phyloP scores from a whole-genome alignment of 2,888 invertebrate species.

The Acanthoscelides obtectus region DNA sequence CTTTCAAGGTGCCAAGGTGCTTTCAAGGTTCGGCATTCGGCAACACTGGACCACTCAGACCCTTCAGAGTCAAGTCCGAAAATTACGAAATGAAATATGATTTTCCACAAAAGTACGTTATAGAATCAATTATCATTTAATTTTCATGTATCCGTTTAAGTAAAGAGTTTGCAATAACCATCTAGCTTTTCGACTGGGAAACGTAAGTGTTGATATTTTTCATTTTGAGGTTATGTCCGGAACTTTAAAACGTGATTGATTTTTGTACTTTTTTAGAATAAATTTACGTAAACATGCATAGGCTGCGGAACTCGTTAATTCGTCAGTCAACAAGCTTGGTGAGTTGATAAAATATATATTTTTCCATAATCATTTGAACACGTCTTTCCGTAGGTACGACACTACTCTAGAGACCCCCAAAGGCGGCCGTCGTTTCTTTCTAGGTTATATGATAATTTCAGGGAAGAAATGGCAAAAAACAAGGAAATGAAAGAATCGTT shows the following conservation, averaged over 20 bases:
- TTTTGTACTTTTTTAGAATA: background rate
- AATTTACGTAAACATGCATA: slow-evolving; percentile 9
- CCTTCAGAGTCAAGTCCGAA: too few species aligned
- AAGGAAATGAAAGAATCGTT: slow-evolving; percentile 98
- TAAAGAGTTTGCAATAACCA: background rate
- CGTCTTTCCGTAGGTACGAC: slow-evolving; percentile 39
- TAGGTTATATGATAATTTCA: slow-evolving; percentile 85
- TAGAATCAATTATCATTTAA: background rate
- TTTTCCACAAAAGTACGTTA: background rate
- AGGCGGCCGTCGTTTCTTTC: slow-evolving; percentile 73
- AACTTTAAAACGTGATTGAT: slow-evolving; percentile 11
- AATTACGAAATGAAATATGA: background rate
- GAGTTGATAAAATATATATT: slow-evolving; percentile 5
- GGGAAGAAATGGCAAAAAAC: slow-evolving; percentile 90
- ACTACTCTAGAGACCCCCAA: slow-evolving; percentile 46
- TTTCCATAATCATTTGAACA: background rate
- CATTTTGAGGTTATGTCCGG: slow-evolving; percentile 8
- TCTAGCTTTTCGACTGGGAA: background rate
- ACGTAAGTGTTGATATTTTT: background rate
- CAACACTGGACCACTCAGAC: too few species aligned
- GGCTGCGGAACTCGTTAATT: slow-evolving; percentile 1
- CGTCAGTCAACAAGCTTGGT: slow-evolving; percentile 10
- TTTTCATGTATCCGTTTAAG: background rate
- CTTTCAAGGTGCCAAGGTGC: too few species aligned
- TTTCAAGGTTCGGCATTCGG: too few species aligned